Evolutionary conservation across 2,797 vertebrate species (phyloP).

Genomic region (Darevskia nairensis): DNA sequence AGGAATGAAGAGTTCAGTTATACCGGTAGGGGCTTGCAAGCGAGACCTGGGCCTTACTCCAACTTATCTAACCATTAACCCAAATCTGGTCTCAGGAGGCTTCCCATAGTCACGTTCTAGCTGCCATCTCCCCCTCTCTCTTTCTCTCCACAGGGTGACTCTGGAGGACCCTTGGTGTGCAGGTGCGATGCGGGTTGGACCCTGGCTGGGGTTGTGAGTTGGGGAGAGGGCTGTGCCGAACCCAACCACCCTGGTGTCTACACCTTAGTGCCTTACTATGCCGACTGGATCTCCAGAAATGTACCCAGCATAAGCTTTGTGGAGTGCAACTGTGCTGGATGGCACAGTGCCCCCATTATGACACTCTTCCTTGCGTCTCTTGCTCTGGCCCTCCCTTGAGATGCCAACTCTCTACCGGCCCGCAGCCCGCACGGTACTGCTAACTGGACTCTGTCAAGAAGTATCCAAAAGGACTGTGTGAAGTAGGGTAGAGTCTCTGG

Average conservation of each 20-base stretch:
- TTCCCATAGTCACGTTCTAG: background rate
- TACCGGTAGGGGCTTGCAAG: too few relatives aligned
- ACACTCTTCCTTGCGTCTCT: background rate
- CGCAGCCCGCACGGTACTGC: background rate
- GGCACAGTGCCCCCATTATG: background rate
- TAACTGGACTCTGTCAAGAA: background rate
- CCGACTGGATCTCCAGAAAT: conserved; percentile 68
- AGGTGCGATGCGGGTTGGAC: conserved; percentile 65
- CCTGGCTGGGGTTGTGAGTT: conserved; percentile 81
- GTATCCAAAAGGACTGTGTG: background rate
- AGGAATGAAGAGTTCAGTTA: too few relatives aligned
- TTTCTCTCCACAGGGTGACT: conserved; percentile 76
- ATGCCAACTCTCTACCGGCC: background rate
- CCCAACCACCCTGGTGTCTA: conserved; percentile 76
- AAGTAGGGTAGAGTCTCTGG: background rate
- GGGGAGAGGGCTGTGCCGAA: conserved; percentile 80
- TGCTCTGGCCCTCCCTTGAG: background rate
- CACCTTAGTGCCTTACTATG: conserved; percentile 67
- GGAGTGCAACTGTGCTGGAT: background rate
- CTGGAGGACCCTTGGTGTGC: conserved; percentile 81
- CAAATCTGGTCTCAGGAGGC: background rate
- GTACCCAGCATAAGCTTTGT: background rate
- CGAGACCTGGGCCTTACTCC: background rate
- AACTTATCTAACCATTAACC: too few relatives aligned
- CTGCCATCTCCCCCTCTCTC: background rate